Evolutionary conservation across 2,797 vertebrate species (phyloP).

Genomic region (Linurgus olivaceus): DNA sequence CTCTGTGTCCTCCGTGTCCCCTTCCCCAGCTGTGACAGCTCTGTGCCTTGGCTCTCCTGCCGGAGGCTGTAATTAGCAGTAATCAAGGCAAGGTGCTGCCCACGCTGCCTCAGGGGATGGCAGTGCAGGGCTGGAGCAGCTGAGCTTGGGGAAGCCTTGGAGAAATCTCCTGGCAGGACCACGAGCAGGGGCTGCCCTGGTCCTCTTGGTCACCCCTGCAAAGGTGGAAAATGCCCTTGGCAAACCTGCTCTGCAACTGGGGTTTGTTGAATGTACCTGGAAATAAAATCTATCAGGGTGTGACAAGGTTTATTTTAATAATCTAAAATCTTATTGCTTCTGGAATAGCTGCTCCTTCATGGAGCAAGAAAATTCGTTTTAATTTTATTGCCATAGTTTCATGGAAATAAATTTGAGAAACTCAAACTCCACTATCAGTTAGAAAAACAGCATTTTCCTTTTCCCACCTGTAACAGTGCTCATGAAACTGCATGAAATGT

Average conservation of each 20-base stretch:
- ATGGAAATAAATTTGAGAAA: neutral
- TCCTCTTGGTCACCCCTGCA: neutral
- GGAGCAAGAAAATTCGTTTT: neutral
- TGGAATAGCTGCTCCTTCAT: neutral
- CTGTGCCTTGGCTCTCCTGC: neutral
- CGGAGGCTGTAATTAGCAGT: neutral
- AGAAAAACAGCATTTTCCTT: neutral
- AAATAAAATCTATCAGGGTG: neutral
- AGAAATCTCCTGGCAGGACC: rapidly evolving
- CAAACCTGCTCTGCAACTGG: neutral
- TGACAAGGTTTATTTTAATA: neutral
- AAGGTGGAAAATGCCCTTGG: neutral
- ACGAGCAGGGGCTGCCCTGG: neutral
- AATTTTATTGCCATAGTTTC: neutral
- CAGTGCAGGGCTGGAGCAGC: neutral
- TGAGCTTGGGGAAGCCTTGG: neutral
- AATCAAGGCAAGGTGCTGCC: neutral
- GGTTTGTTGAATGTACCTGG: neutral
- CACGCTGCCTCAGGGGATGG: neutral
- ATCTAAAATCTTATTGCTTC: neutral
- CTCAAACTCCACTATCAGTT: neutral
- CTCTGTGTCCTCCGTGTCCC: neutral
- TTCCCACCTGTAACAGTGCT: neutral
- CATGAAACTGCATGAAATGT: neutral
- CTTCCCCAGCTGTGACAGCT: neutral